phyloP scores from a whole-genome alignment of 2,113 vertebrate species.

The Halcyon malimbica region DNA sequence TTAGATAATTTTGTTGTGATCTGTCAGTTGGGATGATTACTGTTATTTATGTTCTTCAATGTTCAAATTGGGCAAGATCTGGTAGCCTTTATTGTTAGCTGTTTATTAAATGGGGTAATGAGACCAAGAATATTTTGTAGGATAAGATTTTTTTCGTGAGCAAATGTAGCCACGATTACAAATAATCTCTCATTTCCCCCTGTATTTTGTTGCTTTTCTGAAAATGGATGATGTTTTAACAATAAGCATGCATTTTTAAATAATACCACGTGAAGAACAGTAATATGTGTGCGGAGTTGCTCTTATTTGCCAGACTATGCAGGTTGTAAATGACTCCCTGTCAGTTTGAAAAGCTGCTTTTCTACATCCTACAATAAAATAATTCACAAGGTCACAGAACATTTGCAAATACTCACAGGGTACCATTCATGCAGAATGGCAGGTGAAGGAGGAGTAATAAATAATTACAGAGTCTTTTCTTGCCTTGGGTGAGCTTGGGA shows the following conservation, averaged over 20 bases:
- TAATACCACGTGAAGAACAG: background rate
- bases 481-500: background rate
- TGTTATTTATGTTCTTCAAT: background rate
- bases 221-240: background rate
- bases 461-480: background rate
- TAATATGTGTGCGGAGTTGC: background rate
- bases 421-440: background rate
- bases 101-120: background rate
- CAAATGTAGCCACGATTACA: background rate
- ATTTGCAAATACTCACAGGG: background rate
- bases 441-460: constrained; percentile 6
- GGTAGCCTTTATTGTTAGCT: background rate
- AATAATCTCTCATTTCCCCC: background rate
- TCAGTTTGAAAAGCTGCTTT: constrained; percentile 17
- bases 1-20: background rate
- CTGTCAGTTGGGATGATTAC: background rate
- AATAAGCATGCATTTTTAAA: background rate
- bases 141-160: background rate
- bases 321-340: constrained; percentile 28
- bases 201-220: background rate
- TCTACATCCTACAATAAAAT: constrained; percentile 7
- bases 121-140: background rate
- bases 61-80: background rate
- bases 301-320: background rate
- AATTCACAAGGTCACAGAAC: constrained; percentile 20